Base-by-base conservation (phyloP, 2,888 invertebrate species). In the Leptinotarsa tumamoca region DNA sequence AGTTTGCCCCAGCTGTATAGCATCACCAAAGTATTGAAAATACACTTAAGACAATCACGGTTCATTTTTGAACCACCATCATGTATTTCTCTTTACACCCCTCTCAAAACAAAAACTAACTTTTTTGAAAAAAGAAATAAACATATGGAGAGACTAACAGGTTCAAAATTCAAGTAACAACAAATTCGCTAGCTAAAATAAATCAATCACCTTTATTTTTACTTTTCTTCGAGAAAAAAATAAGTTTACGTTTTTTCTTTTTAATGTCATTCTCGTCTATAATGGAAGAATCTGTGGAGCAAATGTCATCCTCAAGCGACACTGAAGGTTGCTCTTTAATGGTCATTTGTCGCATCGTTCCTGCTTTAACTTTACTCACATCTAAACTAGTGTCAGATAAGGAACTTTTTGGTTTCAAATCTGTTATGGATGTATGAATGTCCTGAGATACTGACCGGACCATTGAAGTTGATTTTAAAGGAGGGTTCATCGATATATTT, bases 211-310 rank as follows among this genome's bases (percentile, higher is more conserved):
- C 78, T 77, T 83, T 84, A 68, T 77, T 81, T 68, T 82, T 83
- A 50, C 76, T 77, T 72, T 90, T 87, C 82, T 92, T 92, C 1
- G 90, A 88, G 85, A 93, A 93, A 58, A 92, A 92, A 77, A 93
- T 91, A 81, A 93, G 90, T 72, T 93, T 90, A 83, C 93, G 91
- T 66, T 93, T 90, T 79, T 91, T 91, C 77, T 92, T 90, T 54
- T 92, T 91, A 73, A 92, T 89, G 21, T 89, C 84, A 80, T 90
- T 93, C 84, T 93, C 93, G 74, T 93, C 93, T 84, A 92, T 89
- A 5, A 92, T 89, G 0, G 94, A 94, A 0, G 94, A 94, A 85
- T 94, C 94, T 0, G 94, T 94, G 2, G 94, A 94, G 75, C 90
- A 89, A 18, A 91, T 89, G 81, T 94, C 94, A 79, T 94, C 94